A percentile compares a stretch with the other conserved stretches of the same genome.
Evolutionary conservation across 2,113 vertebrate genomes (phyloP).

Genomic region (Bettongia penicillata): DNA sequence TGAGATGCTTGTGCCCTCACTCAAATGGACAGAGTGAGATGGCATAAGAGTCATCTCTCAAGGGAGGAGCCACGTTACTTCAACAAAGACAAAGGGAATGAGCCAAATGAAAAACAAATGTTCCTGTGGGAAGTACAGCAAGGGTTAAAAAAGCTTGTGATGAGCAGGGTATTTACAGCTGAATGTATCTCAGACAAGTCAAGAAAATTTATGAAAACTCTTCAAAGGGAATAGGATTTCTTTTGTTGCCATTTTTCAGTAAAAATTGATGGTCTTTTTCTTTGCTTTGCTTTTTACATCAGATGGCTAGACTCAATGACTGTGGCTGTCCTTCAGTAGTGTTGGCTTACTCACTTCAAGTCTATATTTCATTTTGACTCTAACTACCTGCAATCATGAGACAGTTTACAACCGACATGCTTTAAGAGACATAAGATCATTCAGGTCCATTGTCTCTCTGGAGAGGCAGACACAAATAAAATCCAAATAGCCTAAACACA

Average conservation of each 20-base stretch:
- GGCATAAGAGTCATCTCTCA: background rate
- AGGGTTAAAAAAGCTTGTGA: background rate
- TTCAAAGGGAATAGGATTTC: conserved; percentile 48
- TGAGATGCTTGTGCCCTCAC: background rate
- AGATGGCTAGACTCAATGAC: background rate
- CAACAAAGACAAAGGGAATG: background rate
- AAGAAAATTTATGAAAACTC: conserved; percentile 52
- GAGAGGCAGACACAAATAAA: conserved; percentile 64
- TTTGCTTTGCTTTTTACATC: background rate
- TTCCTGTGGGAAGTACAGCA: background rate
- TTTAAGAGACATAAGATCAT: conserved; percentile 72
- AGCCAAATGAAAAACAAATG: conserved; percentile 8
- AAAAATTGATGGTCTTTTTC: conserved; percentile 17
- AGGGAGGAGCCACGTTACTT: background rate
- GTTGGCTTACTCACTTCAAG: background rate
- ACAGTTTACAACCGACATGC: conserved; percentile 42
- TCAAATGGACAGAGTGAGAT: background rate
- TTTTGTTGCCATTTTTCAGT: background rate
- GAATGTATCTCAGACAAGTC: background rate
- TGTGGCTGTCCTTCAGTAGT: conserved; percentile 19
- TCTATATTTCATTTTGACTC: conserved; percentile 32
- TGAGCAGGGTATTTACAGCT: conserved; percentile 7
- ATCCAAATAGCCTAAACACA: conserved; percentile 62
- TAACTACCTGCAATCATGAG: conserved; percentile 42
- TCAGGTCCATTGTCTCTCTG: conserved; percentile 50